Percentiles rank a stretch among this genome's conserved stretches.
phyloP scores from a whole-genome alignment of 1,140 invertebrate species.

The Macrostomum lignano region DNA sequence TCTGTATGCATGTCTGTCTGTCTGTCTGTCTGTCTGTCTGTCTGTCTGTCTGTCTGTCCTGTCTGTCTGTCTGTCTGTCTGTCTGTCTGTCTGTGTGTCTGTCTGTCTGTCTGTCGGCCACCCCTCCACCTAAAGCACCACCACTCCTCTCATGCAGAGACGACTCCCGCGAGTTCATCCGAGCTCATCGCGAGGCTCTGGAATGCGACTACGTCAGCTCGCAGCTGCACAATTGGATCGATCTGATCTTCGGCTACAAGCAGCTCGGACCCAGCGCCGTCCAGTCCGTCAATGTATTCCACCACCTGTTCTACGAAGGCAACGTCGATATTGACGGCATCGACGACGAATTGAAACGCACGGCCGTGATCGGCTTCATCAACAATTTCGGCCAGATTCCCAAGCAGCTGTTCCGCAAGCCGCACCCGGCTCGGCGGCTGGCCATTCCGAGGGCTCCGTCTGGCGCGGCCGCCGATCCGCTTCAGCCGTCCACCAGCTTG shows the following conservation, averaged over 20 bases:
- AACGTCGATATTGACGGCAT: constrained; percentile 97
- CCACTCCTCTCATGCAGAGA: no score
- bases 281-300: constrained; percentile 80
- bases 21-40: no score
- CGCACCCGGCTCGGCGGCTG: constrained; percentile 67
- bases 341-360: constrained; percentile 90
- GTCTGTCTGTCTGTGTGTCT: no score
- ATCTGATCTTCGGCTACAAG: constrained; percentile 90
- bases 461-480: neutral
- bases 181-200: constrained; percentile 42
- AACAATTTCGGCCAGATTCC: constrained; percentile 99
- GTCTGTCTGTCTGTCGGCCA: no score
- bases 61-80: no score
- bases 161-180: constrained; percentile 76
- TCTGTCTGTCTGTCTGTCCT: no score
- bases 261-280: constrained; percentile 58
- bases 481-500: neutral
- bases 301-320: constrained; percentile 95
- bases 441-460: constrained; percentile 11
- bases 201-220: constrained; percentile 91
- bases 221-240: constrained; percentile 93
- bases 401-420: constrained; percentile 54
- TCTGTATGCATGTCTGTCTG: no score
- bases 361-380: constrained; percentile 93
- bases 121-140: no score